Conservation (phyloP, 2,113 vertebrate species). For the Neodontobutis hainanensis region DNA sequence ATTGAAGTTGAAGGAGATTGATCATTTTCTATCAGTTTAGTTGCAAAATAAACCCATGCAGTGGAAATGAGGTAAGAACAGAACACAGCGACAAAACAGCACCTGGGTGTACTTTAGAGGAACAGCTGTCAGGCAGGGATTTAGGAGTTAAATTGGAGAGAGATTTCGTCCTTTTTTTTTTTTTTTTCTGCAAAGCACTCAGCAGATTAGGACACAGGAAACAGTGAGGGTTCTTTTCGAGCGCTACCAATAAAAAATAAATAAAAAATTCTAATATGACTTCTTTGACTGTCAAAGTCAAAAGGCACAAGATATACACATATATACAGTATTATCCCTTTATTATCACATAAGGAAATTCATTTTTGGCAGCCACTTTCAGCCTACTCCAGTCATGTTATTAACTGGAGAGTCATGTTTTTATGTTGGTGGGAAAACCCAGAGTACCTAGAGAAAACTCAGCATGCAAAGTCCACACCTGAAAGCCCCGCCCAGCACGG, state of each 20-base stretch:
- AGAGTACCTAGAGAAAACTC: no score
- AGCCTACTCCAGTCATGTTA: no score
- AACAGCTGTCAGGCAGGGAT: conserved; percentile 55
- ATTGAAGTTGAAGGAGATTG: conserved; percentile 12
- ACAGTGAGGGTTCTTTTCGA: conserved; percentile 25
- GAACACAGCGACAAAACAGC: conserved; percentile 33
- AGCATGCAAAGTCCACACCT: no score
- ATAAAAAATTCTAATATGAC: no score
- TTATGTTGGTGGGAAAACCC: no score
- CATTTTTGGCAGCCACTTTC: no score
- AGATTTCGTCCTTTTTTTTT: conserved; percentile 27
- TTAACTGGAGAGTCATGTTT: no score
- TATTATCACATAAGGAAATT: no score
- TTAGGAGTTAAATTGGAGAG: conserved; percentile 50
- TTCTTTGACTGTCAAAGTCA: no score
- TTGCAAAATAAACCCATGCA: not conserved
- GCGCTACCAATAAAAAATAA: not conserved
- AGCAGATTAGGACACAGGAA: conserved; percentile 48
- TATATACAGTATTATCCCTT: no score
- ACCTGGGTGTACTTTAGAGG: conserved; percentile 32
- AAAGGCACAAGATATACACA: no score
- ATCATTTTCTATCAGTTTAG: not conserved
- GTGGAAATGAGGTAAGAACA: conserved; percentile 4
- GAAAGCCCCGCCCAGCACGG: no score
- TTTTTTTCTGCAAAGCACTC: conserved; percentile 29